Percentiles rank a stretch among this genome's conserved stretches.
Conservation (phyloP, 1,140 invertebrate species). For the Harpegnathos saltator region DNA sequence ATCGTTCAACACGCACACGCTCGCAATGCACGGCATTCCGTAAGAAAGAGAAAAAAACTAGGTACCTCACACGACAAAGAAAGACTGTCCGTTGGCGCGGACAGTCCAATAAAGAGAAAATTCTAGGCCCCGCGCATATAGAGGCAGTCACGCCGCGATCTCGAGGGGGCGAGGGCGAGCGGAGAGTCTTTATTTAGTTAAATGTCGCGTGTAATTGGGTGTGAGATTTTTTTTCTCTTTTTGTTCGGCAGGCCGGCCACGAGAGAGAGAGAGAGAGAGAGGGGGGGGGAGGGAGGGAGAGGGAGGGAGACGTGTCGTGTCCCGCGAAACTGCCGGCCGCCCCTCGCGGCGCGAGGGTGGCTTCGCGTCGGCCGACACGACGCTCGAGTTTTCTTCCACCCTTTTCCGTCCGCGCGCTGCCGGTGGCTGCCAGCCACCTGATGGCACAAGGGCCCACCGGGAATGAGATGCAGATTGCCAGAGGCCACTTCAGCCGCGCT, state of each 20-base stretch:
- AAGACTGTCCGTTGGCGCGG: constrained; percentile 15
- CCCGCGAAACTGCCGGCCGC: constrained; percentile 45
- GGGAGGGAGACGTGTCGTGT: no score
- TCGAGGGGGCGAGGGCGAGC: constrained; percentile 27
- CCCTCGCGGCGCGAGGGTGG: constrained; percentile 2
- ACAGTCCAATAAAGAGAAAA: constrained; percentile 40
- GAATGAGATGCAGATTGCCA: constrained; percentile 86
- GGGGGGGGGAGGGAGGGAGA: no score
- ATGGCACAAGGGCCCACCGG: constrained; percentile 79
- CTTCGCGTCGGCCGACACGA: constrained; percentile 40
- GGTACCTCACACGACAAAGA: not conserved
- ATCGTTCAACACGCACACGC: not conserved
- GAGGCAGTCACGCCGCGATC: not conserved
- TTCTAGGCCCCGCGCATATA: constrained; percentile 1
- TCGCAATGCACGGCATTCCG: not conserved
- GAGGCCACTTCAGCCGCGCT: constrained; percentile 84
- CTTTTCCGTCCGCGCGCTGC: constrained; percentile 64
- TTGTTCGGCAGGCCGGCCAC: constrained; percentile 56
- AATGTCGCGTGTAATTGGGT: constrained; percentile 80
- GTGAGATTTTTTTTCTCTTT: constrained; percentile 71
- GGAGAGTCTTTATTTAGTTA: constrained; percentile 74
- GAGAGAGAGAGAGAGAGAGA: no score
- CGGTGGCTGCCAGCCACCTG: constrained; percentile 69
- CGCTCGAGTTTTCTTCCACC: constrained; percentile 67
- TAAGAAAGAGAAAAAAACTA: no score